phyloP scores from a whole-genome alignment of 2,113 vertebrate species.

The Caloenas nicobarica region DNA sequence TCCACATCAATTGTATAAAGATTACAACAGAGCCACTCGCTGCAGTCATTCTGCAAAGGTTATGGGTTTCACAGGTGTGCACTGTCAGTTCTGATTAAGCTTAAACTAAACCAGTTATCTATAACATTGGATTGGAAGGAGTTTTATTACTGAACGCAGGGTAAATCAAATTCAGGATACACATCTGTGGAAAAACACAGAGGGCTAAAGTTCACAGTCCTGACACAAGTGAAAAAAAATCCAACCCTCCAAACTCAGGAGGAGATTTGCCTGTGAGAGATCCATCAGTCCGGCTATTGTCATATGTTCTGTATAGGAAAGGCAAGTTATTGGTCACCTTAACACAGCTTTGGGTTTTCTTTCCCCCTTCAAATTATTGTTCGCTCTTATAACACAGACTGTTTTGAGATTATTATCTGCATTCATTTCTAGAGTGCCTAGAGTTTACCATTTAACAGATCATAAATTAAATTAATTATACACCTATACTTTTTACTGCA shows the following conservation, averaged over 20 bases:
- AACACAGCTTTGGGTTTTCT: neutral
- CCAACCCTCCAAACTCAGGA: neutral
- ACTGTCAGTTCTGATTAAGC: slow-evolving; percentile 34
- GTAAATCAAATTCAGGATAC: slow-evolving; percentile 43
- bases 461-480: slow-evolving; percentile 46
- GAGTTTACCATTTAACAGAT: neutral
- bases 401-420: neutral
- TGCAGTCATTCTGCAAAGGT: slow-evolving; percentile 18
- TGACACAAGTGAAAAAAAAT: slow-evolving; percentile 12
- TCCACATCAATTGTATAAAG: slow-evolving; percentile 45
- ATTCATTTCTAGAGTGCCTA: neutral
- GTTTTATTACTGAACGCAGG: slow-evolving; percentile 37
- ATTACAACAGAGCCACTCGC: slow-evolving; percentile 24
- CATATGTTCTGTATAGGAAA: neutral
- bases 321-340: neutral
- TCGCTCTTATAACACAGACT: neutral
- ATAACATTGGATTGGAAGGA: slow-evolving; percentile 18
- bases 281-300: neutral
- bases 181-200: slow-evolving; percentile 48
- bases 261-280: neutral
- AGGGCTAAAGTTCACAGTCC: slow-evolving; percentile 35
- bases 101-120: slow-evolving; percentile 60
- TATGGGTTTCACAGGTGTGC: slow-evolving; percentile 41
- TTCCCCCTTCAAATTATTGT: neutral
- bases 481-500: neutral